Evolutionary conservation across 2,113 vertebrate species (phyloP).

Genomic region (Rallus limicola): DNA sequence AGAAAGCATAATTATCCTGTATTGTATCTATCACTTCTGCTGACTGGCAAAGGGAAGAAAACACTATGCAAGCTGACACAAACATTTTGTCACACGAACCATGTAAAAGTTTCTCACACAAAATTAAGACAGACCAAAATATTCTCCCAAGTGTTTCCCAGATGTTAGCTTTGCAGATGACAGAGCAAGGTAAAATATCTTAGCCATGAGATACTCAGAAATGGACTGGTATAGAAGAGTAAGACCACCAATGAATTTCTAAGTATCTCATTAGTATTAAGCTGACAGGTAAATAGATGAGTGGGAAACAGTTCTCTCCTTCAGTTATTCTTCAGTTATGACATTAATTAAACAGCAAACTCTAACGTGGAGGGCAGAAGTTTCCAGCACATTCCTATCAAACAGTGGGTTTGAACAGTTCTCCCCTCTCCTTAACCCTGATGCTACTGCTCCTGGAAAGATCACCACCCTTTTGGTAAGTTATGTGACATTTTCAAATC

Average conservation of each 20-base stretch:
- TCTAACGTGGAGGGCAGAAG: neutral
- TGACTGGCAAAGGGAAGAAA: neutral
- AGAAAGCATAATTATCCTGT: neutral
- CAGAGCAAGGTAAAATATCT: neutral
- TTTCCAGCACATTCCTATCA: neutral
- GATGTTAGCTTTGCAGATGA: neutral
- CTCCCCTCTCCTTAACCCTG: neutral
- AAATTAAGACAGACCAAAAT: neutral
- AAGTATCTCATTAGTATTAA: neutral
- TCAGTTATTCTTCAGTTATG: neutral
- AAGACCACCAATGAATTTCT: neutral
- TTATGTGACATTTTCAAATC: neutral
- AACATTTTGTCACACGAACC: neutral
- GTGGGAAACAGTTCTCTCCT: neutral
- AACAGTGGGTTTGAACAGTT: neutral
- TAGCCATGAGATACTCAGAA: too few species aligned
- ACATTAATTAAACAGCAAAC: neutral
- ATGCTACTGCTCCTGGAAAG: neutral
- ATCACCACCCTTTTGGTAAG: neutral
- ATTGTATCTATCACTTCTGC: neutral
- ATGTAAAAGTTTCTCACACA: neutral
- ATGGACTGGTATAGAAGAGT: too few species aligned
- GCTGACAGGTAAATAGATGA: neutral
- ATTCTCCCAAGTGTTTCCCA: neutral
- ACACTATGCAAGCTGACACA: neutral